These are phyloP conservation scores for Drosophila colorata DNA, from an alignment of 2,888 invertebrate genomes.

Conservation along the genomic window DNA sequence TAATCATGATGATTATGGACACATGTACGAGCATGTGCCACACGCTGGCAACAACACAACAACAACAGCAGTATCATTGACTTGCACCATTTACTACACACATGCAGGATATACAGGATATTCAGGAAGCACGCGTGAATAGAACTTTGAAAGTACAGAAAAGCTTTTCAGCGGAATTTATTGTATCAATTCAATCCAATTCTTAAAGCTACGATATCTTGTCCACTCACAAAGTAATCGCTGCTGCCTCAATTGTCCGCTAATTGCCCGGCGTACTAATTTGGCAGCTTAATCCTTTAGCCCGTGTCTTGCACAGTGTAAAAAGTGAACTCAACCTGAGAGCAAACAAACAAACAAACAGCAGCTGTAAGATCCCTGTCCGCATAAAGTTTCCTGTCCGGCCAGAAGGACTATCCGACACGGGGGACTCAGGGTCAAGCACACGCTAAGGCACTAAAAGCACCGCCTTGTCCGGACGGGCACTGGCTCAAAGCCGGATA, in stretches of 20 bases:
- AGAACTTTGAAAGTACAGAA: slow-evolving; percentile 3
- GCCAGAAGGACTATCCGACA: slow-evolving; percentile 16
- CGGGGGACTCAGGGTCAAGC: slow-evolving; percentile 44
- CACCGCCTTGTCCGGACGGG: slow-evolving; percentile 42
- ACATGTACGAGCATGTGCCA: slow-evolving; percentile 11
- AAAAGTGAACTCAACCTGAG: slow-evolving; percentile 4
- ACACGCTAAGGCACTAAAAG: slow-evolving; percentile 64
- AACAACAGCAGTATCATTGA: slow-evolving; percentile 44
- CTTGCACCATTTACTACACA: slow-evolving; percentile 1
- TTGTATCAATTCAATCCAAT: too few species aligned
- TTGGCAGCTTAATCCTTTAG: slow-evolving; percentile 37
- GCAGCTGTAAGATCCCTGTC: slow-evolving; percentile 49
- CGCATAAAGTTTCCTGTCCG: slow-evolving; percentile 39
- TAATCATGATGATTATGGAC: slow-evolving; percentile 62
- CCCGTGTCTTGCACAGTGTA: slow-evolving; percentile 1
- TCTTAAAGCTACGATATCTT: too few species aligned
- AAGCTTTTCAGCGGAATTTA: neutral
- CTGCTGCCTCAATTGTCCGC: slow-evolving; percentile 20
- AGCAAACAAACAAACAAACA: slow-evolving; percentile 17
- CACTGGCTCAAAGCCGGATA: slow-evolving; percentile 66
- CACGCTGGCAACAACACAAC: slow-evolving; percentile 19
- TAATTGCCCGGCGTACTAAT: slow-evolving; percentile 49
- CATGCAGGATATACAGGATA: neutral
- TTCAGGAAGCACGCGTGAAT: too few species aligned
- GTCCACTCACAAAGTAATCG: slow-evolving; percentile 2